phyloP scores from a whole-genome alignment of 2,113 vertebrate genomes.

The Colistium nudipinnis region DNA sequence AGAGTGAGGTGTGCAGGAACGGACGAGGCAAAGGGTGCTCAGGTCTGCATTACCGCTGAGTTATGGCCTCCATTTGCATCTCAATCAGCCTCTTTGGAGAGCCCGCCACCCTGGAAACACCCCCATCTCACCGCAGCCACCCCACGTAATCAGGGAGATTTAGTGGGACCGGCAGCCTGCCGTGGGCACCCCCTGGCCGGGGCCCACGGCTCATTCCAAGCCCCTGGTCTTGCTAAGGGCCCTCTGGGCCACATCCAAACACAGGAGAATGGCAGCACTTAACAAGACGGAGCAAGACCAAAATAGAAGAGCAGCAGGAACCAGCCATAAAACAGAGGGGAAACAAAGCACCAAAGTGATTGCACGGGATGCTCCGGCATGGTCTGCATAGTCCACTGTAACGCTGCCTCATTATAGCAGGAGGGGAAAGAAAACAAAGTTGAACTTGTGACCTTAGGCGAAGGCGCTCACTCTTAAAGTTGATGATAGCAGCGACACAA shows the following conservation, averaged over 20 bases:
- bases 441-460: slow-evolving; percentile 75
- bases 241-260: slow-evolving; percentile 83
- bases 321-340: slow-evolving; percentile 71
- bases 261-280: slow-evolving; percentile 80
- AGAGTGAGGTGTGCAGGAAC: slow-evolving; percentile 68
- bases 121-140: slow-evolving; percentile 78
- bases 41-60: slow-evolving; percentile 95
- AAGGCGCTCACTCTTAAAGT: slow-evolving; percentile 66
- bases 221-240: slow-evolving; percentile 79
- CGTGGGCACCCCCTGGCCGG: slow-evolving; percentile 72
- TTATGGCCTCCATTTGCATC: slow-evolving; percentile 96
- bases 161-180: slow-evolving; percentile 76
- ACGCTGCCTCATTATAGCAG: slow-evolving; percentile 70
- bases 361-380: slow-evolving; percentile 63
- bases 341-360: slow-evolving; percentile 75
- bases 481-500: slow-evolving; percentile 66
- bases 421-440: slow-evolving; percentile 52
- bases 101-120: slow-evolving; percentile 86
- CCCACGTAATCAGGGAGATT: slow-evolving; percentile 85
- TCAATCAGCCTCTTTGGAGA: slow-evolving; percentile 92
- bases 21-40: slow-evolving; percentile 76
- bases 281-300: slow-evolving; percentile 76
- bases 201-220: slow-evolving; percentile 73
- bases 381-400: slow-evolving; percentile 67
- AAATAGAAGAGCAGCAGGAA: slow-evolving; percentile 75